A percentile compares a stretch with the other conserved stretches of the same genome.
These are phyloP conservation scores for Callaeas wilsoni DNA, from an alignment of 2,113 vertebrate species.

Conservation along the genomic window DNA sequence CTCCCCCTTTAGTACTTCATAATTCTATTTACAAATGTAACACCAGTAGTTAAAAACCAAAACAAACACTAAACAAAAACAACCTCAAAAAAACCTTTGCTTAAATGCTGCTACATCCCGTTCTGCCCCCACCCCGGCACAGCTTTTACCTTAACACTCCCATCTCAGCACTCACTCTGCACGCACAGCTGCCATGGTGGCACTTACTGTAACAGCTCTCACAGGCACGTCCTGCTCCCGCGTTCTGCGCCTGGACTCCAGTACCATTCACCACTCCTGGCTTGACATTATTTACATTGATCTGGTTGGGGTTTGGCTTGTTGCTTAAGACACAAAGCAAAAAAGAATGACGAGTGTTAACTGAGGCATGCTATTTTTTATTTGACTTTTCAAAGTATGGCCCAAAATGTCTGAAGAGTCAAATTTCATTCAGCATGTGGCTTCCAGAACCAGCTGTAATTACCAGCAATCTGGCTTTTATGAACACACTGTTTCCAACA, in stretches of 20 bases:
- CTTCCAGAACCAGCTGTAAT: background rate
- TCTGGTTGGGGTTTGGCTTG: slow-evolving; percentile 98
- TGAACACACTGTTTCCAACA: background rate
- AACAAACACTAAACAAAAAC: background rate
- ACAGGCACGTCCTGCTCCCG: slow-evolving; percentile 85
- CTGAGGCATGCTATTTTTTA: background rate
- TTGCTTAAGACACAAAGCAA: slow-evolving; percentile 78
- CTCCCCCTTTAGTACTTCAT: background rate
- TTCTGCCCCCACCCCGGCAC: background rate
- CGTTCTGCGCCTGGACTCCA: slow-evolving; percentile 71
- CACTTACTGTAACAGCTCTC: slow-evolving; percentile 97
- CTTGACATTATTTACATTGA: slow-evolving; percentile 87
- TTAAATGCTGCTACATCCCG: background rate
- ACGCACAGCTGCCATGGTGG: background rate
- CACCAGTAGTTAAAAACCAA: background rate
- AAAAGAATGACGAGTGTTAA: slow-evolving; percentile 10
- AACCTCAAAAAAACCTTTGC: background rate
- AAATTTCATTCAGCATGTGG: background rate
- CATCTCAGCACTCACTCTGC: background rate
- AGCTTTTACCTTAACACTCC: background rate
- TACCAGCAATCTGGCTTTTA: background rate
- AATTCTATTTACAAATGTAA: background rate
- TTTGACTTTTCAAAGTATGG: background rate
- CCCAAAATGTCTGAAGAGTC: background rate
- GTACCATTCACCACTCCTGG: slow-evolving; percentile 91